Evolutionary conservation across 2,888 invertebrate species (phyloP).

Genomic region (Synergus gifuensis): DNA sequence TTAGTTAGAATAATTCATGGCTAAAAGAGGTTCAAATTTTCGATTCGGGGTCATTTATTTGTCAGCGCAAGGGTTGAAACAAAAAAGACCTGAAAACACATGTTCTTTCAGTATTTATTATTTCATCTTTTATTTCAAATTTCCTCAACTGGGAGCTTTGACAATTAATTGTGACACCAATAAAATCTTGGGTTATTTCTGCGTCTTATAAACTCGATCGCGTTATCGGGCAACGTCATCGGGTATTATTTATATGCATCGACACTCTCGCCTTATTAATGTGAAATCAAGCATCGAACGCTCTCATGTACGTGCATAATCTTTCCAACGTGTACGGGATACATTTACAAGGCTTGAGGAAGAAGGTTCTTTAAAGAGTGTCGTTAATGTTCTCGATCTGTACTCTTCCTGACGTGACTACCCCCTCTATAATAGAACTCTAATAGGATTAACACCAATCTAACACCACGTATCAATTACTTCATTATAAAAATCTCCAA

Average conservation of each 20-base stretch:
- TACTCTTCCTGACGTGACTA: slow-evolving; percentile 12
- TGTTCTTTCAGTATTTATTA: background rate
- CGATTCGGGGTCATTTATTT: too few species aligned
- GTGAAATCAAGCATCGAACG: background rate
- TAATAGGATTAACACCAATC: background rate
- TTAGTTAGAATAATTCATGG: too few species aligned
- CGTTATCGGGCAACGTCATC: background rate
- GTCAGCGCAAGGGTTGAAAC: too few species aligned
- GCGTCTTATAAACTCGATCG: background rate
- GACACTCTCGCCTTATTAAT: background rate
- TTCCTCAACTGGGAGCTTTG: background rate
- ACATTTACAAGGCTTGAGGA: background rate
- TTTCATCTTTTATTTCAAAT: background rate
- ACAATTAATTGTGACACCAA: background rate
- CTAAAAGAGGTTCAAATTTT: too few species aligned
- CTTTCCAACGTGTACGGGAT: background rate
- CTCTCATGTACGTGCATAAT: slow-evolving; percentile 1
- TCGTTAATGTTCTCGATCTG: background rate
- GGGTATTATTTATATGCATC: slow-evolving; percentile 5
- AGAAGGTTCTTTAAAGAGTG: background rate
- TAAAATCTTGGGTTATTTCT: background rate
- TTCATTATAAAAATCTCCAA: background rate
- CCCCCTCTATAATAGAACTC: background rate
- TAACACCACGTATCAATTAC: slow-evolving; percentile 1
- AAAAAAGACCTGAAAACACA: background rate